phyloP scores from a whole-genome alignment of 2,113 vertebrate genomes.

The Terrapene triunguis region DNA sequence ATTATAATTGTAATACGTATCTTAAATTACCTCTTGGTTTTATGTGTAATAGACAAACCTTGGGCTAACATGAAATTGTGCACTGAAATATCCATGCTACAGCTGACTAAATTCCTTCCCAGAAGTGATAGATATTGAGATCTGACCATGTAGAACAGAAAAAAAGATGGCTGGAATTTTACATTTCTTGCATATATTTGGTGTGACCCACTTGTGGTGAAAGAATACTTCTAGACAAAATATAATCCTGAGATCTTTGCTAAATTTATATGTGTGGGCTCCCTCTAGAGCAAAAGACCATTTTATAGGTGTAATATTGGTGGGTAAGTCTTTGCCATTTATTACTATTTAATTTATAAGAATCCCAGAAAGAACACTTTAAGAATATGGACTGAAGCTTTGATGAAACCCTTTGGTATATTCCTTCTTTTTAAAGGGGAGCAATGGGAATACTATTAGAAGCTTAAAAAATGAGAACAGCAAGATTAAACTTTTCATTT shows the following conservation, averaged over 20 bases:
- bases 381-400: neutral
- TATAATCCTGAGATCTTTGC: neutral
- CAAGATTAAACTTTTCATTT: neutral
- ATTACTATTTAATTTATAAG: neutral
- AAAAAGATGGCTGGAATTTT: neutral
- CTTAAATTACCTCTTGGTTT: neutral
- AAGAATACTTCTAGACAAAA: fast-evolving
- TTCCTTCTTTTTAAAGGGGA: neutral
- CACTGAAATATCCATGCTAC: fast-evolving
- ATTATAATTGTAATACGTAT: neutral
- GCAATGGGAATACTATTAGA: neutral
- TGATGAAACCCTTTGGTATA: neutral
- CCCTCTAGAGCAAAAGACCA: neutral
- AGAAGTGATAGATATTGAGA: neutral
- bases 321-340: neutral
- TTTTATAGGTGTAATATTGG: neutral
- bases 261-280: fast-evolving
- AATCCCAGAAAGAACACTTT: neutral
- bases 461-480: fast-evolving
- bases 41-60: neutral
- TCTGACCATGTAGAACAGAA: neutral
- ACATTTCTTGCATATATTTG: fast-evolving
- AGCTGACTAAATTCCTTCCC: neutral
- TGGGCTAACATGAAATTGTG: neutral
- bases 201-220: neutral